phyloP scores from a whole-genome alignment of 2,888 invertebrate genomes.

The Netelia inedita region DNA sequence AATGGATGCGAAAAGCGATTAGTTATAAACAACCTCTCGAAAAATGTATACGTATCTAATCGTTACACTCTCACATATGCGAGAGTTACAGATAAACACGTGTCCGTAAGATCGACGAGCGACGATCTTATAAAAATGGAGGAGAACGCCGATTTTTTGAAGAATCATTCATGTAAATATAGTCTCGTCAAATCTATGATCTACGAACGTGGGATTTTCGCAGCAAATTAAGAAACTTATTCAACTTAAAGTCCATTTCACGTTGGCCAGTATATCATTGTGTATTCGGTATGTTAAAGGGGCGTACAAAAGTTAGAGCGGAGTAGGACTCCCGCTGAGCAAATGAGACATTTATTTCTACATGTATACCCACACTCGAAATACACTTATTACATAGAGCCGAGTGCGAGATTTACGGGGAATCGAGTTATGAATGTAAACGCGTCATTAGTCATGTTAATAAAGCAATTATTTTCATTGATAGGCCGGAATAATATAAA shows the following conservation, averaged over 20 bases:
- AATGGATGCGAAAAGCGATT: too few species aligned
- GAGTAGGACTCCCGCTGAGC: conserved; percentile 39
- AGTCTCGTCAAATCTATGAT: not conserved
- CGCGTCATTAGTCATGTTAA: conserved; percentile 76
- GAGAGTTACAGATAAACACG: too few species aligned
- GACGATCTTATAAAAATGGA: too few species aligned
- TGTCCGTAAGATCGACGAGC: too few species aligned
- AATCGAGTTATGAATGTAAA: conserved; percentile 76
- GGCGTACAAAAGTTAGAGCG: conserved; percentile 34
- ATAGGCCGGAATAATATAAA: conserved; percentile 77
- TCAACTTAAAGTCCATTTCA: not conserved
- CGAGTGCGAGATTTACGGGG: conserved; percentile 64
- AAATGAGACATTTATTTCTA: conserved; percentile 14
- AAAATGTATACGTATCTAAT: too few species aligned
- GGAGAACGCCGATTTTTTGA: too few species aligned
- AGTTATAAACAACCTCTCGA: too few species aligned
- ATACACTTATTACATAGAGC: conserved; percentile 28
- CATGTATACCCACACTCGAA: not conserved
- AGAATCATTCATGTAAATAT: too few species aligned
- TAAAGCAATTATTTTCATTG: conserved; percentile 80
- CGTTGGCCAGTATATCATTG: not conserved
- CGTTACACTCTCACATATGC: too few species aligned
- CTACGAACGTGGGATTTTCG: conserved; percentile 3
- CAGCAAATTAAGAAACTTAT: conserved; percentile 36
- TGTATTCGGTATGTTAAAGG: conserved; percentile 37